Percentiles rank a stretch among this genome's conserved stretches.
These are phyloP conservation scores for Neodiprion virginianus DNA, from an alignment of 1,140 invertebrate species.

Conservation along the genomic window DNA sequence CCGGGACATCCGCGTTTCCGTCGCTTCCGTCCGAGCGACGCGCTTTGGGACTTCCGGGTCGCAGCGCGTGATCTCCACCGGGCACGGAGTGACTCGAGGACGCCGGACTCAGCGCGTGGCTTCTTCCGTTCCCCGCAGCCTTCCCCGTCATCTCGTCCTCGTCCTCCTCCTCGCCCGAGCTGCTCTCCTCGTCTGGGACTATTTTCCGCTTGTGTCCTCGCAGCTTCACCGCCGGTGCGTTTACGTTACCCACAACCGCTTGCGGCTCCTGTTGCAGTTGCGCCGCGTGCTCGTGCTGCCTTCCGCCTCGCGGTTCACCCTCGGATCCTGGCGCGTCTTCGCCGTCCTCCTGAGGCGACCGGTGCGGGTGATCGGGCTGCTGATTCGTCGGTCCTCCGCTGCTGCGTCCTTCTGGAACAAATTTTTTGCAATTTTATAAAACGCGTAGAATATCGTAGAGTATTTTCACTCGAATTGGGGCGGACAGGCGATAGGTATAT, in stretches of 20 bases:
- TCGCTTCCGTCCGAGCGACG: slow-evolving; percentile 50
- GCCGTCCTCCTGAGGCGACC: slow-evolving; percentile 63
- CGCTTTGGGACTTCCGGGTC: slow-evolving; percentile 57
- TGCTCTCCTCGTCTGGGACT: slow-evolving; percentile 59
- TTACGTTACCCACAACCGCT: slow-evolving; percentile 34
- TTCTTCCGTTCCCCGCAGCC: slow-evolving; percentile 50
- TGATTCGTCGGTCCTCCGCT: slow-evolving; percentile 65
- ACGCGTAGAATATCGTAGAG: too few relatives aligned
- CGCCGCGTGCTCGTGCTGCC: slow-evolving; percentile 62
- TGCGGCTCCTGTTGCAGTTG: slow-evolving; percentile 57
- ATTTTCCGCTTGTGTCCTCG: slow-evolving; percentile 65
- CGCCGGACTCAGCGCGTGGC: slow-evolving; percentile 66
- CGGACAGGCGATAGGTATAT: neutral
- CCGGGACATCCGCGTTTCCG: slow-evolving; percentile 43
- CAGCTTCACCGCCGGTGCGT: slow-evolving; percentile 44
- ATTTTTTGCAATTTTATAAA: neutral
- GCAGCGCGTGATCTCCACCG: slow-evolving; percentile 46
- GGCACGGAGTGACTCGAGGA: slow-evolving; percentile 62
- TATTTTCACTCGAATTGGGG: too few relatives aligned
- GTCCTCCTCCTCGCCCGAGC: slow-evolving; percentile 66
- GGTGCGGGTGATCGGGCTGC: slow-evolving; percentile 60
- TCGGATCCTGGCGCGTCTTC: slow-evolving; percentile 63
- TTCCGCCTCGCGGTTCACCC: slow-evolving; percentile 61
- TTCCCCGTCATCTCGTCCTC: slow-evolving; percentile 56
- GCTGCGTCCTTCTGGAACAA: slow-evolving; percentile 63